A percentile compares a stretch with the other conserved stretches of the same genome.
Evolutionary conservation across 1,140 invertebrate species (phyloP).

Genomic region (Dendrolimus kikuchii): DNA sequence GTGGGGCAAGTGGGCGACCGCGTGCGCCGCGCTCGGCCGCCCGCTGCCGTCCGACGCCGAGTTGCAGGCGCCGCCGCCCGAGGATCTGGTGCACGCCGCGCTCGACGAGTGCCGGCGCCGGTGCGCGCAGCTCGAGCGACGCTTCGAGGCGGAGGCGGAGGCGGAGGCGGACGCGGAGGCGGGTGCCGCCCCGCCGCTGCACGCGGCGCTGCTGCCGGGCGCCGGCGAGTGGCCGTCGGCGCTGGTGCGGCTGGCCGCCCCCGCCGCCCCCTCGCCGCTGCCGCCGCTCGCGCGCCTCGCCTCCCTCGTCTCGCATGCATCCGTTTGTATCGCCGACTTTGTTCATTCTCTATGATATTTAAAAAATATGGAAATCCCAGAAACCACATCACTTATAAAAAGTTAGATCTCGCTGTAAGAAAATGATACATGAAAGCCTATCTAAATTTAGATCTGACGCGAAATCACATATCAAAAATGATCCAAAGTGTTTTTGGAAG

Average conservation of each 20-base stretch:
- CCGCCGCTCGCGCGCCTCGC: not conserved
- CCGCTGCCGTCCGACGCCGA: constrained; percentile 4
- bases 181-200: constrained; percentile 3
- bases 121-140: not conserved
- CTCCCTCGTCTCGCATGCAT: not conserved
- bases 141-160: not conserved
- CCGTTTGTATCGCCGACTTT: too few species aligned
- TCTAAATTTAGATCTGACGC: too few species aligned
- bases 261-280: not conserved
- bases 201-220: constrained; percentile 1
- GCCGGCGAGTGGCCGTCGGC: constrained; percentile 4
- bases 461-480: too few species aligned
- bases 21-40: constrained; percentile 13
- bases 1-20: constrained; percentile 6
- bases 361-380: too few species aligned
- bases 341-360: too few species aligned
- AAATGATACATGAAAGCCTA: too few species aligned
- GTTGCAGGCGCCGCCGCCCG: constrained; percentile 7
- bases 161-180: not conserved
- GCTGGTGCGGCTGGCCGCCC: constrained; percentile 2
- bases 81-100: constrained; percentile 1
- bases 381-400: too few species aligned
- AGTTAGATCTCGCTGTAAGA: too few species aligned
- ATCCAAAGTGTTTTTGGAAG: too few species aligned
- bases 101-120: constrained; percentile 2